Conservation (phyloP, 2,113 vertebrate species). For the Lycaon pictus region DNA sequence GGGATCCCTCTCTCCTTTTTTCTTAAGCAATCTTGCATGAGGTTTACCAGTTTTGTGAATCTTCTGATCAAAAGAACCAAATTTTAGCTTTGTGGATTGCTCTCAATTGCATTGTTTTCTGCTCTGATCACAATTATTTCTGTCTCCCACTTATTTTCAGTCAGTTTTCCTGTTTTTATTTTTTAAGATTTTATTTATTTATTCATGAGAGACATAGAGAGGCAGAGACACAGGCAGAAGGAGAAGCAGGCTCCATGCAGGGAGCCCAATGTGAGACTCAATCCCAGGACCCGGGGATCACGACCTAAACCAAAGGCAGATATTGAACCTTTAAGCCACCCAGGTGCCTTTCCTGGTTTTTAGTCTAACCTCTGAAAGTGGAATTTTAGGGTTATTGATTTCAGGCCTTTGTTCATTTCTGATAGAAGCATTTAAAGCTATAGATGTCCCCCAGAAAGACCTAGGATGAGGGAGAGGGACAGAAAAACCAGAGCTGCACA, state of each 20-base stretch:
- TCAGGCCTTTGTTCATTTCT: neutral
- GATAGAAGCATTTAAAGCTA: neutral
- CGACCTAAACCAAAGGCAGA: too few relatives aligned
- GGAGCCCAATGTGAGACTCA: too few relatives aligned
- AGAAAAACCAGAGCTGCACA: neutral
- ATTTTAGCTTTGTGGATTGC: neutral
- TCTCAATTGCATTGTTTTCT: neutral
- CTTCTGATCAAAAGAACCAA: neutral
- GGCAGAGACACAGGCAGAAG: too few relatives aligned
- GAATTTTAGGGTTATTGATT: neutral
- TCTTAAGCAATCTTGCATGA: neutral
- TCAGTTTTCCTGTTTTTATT: neutral
- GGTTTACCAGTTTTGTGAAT: neutral
- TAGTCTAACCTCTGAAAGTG: slow-evolving; percentile 26
- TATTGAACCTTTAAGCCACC: too few relatives aligned
- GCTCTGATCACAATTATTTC: neutral
- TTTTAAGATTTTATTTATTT: too few relatives aligned
- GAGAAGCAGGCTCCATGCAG: too few relatives aligned
- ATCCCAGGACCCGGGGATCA: too few relatives aligned
- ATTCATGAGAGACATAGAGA: too few relatives aligned
- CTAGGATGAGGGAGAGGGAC: neutral
- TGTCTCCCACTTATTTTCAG: neutral
- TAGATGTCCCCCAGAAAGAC: neutral
- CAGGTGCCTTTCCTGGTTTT: neutral
- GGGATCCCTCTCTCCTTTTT: neutral